A percentile compares a stretch with the other conserved stretches of the same genome.
Conservation (phyloP, 2,888 invertebrate genomes). For the Amiota communis region DNA sequence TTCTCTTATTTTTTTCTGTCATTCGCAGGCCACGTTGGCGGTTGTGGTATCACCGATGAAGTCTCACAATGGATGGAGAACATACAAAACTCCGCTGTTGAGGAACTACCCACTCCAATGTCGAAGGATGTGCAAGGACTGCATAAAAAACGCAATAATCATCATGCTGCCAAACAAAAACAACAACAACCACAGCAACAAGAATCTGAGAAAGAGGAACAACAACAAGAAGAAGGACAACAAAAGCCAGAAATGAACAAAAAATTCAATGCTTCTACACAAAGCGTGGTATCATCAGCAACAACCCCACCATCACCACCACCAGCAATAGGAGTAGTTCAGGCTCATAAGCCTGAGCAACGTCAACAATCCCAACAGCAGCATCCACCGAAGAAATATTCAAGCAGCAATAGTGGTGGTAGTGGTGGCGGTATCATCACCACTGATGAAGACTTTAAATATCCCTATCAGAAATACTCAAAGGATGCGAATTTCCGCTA, state of each 20-base stretch:
- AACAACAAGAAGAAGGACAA: constrained; percentile 49
- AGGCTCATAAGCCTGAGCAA: constrained; percentile 25
- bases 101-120: constrained; percentile 73
- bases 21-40: constrained; percentile 83
- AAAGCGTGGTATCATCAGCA: constrained; percentile 13
- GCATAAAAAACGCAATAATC: constrained; percentile 51
- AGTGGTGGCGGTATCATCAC: constrained; percentile 1
- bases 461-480: constrained; percentile 83
- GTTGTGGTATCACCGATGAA: constrained; percentile 91
- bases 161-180: constrained; percentile 40
- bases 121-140: constrained; percentile 67
- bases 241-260: constrained; percentile 46
- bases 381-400: constrained; percentile 70
- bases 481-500: constrained; percentile 80
- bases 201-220: constrained; percentile 26
- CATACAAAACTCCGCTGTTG: constrained; percentile 85
- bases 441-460: constrained; percentile 72
- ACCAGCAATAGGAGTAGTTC: constrained; percentile 37
- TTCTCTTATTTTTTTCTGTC: constrained; percentile 23
- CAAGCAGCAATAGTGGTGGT: constrained; percentile 52
- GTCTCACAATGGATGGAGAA: constrained; percentile 93
- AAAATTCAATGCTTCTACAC: constrained; percentile 44
- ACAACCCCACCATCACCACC: not conserved
- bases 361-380: constrained; percentile 44
- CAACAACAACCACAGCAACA: constrained; percentile 47